Evolutionary conservation across 2,888 invertebrate species (phyloP).

Genomic region (Machimus rusticus): DNA sequence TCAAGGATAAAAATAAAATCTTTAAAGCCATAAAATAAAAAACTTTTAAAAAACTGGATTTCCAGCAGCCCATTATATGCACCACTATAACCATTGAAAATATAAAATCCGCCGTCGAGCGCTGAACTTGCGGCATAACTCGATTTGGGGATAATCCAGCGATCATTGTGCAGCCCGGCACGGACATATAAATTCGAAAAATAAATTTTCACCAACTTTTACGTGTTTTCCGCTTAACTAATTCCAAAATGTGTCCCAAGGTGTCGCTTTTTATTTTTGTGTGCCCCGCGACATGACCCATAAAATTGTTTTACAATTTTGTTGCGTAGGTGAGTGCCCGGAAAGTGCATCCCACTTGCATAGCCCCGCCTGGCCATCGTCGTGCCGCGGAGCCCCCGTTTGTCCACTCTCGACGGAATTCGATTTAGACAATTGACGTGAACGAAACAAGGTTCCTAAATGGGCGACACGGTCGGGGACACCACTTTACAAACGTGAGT

Average conservation of each 20-base stretch:
- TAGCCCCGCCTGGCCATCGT: background rate
- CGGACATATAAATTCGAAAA: background rate
- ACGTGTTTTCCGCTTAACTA: slow-evolving; percentile 4
- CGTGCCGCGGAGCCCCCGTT: background rate
- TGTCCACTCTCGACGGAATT: background rate
- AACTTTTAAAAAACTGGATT: background rate
- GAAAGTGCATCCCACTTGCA: background rate
- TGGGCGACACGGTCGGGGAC: background rate
- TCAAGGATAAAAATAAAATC: no score
- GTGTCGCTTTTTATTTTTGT: background rate
- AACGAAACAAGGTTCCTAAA: background rate
- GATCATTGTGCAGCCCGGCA: background rate
- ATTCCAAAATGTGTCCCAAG: slow-evolving; percentile 5
- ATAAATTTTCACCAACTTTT: slow-evolving; percentile 13
- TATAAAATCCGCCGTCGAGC: background rate
- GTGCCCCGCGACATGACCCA: background rate
- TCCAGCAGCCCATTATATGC: background rate
- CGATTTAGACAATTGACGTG: background rate
- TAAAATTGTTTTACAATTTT: slow-evolving; percentile 1
- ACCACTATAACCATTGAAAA: background rate
- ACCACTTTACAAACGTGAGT: background rate
- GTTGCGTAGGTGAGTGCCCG: background rate
- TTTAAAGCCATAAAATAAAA: background rate
- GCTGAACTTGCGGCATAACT: background rate
- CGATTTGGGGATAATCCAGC: background rate